Conservation (phyloP, 37 sponge, comb jelly and placozoan species). For the Oscarella lobularis region DNA sequence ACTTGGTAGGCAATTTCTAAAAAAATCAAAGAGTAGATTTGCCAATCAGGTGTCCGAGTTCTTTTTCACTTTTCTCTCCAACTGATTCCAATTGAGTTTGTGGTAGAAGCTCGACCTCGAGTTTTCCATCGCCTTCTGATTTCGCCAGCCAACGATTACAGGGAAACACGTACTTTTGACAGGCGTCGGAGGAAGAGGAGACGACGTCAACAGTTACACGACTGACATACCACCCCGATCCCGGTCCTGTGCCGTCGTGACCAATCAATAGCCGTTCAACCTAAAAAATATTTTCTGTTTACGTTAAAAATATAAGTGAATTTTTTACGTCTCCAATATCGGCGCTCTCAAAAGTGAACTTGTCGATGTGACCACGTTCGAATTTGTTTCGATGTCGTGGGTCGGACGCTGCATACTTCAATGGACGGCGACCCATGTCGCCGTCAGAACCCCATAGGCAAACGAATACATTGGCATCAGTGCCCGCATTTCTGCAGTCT, state of each 20-base stretch:
- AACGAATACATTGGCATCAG: conserved; percentile 60
- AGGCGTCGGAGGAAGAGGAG: no score
- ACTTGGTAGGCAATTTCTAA: conserved; percentile 2
- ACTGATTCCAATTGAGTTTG: background rate
- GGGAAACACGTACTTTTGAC: background rate
- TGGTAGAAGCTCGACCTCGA: conserved; percentile 17
- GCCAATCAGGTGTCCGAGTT: no score
- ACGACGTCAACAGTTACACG: conserved; percentile 9
- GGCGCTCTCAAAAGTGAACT: background rate
- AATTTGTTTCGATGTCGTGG: conserved; percentile 56
- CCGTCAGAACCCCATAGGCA: conserved; percentile 31
- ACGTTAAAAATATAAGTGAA: no score
- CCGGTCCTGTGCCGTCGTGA: conserved; percentile 7
- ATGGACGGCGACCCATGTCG: conserved; percentile 10
- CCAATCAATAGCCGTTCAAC: conserved; percentile 4
- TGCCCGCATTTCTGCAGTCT: conserved; percentile 52
- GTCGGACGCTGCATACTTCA: conserved; percentile 19
- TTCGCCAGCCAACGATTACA: conserved; percentile 16
- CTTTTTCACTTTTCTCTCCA: no score
- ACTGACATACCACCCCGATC: conserved; percentile 8
- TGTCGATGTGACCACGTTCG: conserved; percentile 29
- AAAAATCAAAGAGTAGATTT: no score
- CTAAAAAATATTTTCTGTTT: no score
- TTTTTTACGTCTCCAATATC: background rate
- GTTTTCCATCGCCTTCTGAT: conserved; percentile 5